Evolutionary conservation across 2,113 vertebrate species (phyloP), one percentile per base, ranked within the genome.

Genomic region (Stegostoma tigrinum): DNA sequence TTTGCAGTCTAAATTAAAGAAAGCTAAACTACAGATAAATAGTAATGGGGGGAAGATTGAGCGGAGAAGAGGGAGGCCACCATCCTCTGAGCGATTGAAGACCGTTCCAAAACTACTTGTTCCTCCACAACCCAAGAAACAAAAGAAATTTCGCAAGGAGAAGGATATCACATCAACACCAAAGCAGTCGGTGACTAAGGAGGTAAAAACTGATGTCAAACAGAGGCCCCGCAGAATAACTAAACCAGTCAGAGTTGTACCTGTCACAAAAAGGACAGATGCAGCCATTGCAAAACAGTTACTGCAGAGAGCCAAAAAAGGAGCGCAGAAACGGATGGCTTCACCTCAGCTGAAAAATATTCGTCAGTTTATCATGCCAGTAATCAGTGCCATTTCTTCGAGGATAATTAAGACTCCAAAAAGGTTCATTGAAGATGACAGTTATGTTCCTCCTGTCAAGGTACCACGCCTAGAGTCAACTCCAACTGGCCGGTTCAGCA

Each of bases 321-420:
- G 99, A 95, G 99, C 98, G 0, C 98, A 98, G 78, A 98, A 98
- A 96, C 98, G 99, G 96, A 90, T 87, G 95, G 95, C 80, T 21
- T 85, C 75, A 70, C 80, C 86, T 90, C 99, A 98, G 96, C 98
- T 99, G n/a, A 99, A 99, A 96, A 99, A 99, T 66, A 99, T 99
- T 96, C 97, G 99, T 0, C 99, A 99, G 97, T 99, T 99, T 96
- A 99, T 99, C 96, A 99, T 99, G 99, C 99, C 99, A 0, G 99
- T 99, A 10, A 99, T 99, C 96, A 99, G 99, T 23, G 99, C 99
- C 0, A 98, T 99, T 96, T 99, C 99, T 15, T 98, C 98, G 0
- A 98, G 99, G 68, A 99, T 99, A 96, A 99, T 99, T 95, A 99
- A 99, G 96, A 99, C 99, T 1, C 99, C 99, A 15, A 99, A 99